These are phyloP conservation scores for Anorthoa munda DNA, from an alignment of 2,888 invertebrate genomes.

Conservation along the genomic window DNA sequence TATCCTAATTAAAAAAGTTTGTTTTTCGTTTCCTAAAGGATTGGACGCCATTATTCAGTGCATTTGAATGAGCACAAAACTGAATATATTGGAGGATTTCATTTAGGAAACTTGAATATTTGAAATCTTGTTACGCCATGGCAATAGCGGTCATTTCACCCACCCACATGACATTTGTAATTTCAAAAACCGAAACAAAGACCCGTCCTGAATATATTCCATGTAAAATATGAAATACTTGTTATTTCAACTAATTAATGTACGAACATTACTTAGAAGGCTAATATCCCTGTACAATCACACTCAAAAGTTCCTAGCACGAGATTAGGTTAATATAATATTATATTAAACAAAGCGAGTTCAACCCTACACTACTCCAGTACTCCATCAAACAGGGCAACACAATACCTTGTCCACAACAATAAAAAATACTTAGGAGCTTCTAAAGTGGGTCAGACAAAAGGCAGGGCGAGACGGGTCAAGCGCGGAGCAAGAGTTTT, in stretches of 20 bases:
- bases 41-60: constrained; percentile 45
- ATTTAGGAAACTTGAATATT: no score
- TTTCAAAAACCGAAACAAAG: no score
- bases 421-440: constrained; percentile 27
- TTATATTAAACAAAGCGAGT: constrained; percentile 7
- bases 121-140: no score
- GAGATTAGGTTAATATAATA: neutral
- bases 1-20: constrained; percentile 65
- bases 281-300: neutral
- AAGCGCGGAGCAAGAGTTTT: constrained; percentile 27
- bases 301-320: neutral
- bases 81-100: neutral
- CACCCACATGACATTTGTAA: no score
- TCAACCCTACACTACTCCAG: no score
- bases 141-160: no score
- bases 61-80: constrained; percentile 31
- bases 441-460: constrained; percentile 35
- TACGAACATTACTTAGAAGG: neutral
- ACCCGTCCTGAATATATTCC: no score
- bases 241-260: neutral
- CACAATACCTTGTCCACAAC: constrained; percentile 22
- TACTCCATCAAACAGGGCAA: constrained; percentile 19
- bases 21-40: constrained; percentile 48
- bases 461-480: constrained; percentile 34
- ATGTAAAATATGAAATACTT: no score